Base-by-base conservation (phyloP, 2,797 vertebrate genomes). In the Sebastolobus alascanus region DNA sequence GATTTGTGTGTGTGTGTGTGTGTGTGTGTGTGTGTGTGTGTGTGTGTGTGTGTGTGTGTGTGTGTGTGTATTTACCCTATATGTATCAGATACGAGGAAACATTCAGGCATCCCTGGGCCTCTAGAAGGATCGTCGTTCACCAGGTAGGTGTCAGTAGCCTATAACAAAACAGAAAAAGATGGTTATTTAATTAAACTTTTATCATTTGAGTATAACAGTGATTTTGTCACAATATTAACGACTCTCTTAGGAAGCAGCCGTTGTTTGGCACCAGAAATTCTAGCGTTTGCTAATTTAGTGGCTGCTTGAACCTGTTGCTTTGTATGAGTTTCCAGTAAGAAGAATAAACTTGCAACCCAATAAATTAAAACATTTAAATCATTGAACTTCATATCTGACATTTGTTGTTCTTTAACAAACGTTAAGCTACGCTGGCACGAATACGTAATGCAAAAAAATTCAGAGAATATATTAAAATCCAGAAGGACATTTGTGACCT, bases 81-180 rank as follows among this genome's bases (percentile, higher is more conserved):
- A 96, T 69, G 96, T 95, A 77, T 96, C 96, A 33, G 96, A 95
- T 87, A 96, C 95, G 40, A 96, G 95, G 94, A 96, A 96, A 90
- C 96, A 96, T 84, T 96, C 96, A 69, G 96, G 95, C 95, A 96
- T 95, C 84, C 95, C 95, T 58, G 95, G 94, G 82, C 94, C 95
- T 95, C 95, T 87, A 75, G 94, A 90, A 80, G 95, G 93, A 90
- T 96, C 95, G 90, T 96, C 95, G 89, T 96, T 96, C 86, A 96
- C 95, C 95, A 96, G 93, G 93, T 96, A 96, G 68, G 95, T 94
- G 94, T 96, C 96, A 83, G 96, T 95, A 92, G 96, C 95, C 96
- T 96, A 90, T 68, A 94, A 90, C 76, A 77, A 84, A 9, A 86
- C 33, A 69, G 46, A 82, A 27, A 77, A 29, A 84, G 5, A 80